Evolutionary conservation across 2,113 vertebrate species (phyloP).

Genomic region (Sturnus vulgaris): DNA sequence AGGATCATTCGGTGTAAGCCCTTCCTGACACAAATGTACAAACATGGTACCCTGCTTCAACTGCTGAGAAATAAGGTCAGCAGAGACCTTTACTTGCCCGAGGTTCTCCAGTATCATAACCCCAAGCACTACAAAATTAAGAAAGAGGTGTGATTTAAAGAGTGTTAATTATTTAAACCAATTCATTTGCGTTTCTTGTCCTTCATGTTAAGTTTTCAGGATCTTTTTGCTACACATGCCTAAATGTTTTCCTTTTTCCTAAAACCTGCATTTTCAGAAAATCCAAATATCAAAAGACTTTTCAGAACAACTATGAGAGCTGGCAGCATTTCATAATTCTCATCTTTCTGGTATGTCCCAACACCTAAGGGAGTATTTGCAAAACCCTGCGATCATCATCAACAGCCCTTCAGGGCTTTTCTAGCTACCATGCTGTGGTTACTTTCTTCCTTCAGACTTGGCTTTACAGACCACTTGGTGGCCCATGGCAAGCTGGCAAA

Average conservation of each 20-base stretch:
- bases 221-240: background rate
- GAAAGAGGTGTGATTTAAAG: background rate
- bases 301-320: background rate
- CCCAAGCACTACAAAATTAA: background rate
- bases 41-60: background rate
- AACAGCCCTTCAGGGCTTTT: background rate
- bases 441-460: background rate
- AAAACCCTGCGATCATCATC: background rate
- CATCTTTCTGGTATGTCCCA: background rate
- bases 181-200: background rate
- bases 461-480: background rate
- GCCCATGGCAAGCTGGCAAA: background rate
- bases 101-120: background rate
- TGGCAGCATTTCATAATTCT: background rate
- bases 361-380: background rate
- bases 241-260: background rate
- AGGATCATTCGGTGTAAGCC: background rate
- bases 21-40: background rate
- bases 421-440: background rate
- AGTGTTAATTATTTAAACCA: background rate
- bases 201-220: background rate
- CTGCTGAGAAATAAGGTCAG: background rate
- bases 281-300: background rate
- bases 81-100: background rate
- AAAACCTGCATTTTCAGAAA: background rate